Evolutionary conservation across 2,113 vertebrate species (phyloP).

Genomic region (Actenoides hombroni): DNA sequence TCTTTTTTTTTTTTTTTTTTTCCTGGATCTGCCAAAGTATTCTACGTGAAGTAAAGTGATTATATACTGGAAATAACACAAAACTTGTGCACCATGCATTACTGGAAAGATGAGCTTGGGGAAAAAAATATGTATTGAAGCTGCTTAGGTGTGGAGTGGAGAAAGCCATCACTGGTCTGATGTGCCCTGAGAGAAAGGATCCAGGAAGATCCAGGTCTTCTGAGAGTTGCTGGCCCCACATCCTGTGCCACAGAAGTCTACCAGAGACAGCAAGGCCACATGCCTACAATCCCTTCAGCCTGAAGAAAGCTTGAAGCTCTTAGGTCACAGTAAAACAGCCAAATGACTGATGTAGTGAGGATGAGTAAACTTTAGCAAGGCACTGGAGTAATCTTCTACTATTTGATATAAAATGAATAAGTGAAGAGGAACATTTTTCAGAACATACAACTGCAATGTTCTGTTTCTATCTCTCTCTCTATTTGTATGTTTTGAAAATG

Average conservation of each 20-base stretch:
- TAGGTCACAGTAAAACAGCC: neutral
- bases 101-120: neutral
- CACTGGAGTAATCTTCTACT: rapidly evolving
- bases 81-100: neutral
- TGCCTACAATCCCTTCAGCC: neutral
- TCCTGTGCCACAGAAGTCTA: neutral
- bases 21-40: neutral
- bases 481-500: neutral
- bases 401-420: neutral
- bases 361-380: neutral
- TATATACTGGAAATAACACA: neutral
- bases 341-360: neutral
- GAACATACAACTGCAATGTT: neutral
- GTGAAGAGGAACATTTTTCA: neutral
- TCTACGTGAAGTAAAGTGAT: neutral
- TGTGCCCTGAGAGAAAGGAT: neutral
- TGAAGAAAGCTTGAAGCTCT: neutral
- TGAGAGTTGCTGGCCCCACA: neutral
- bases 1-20: neutral
- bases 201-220: neutral
- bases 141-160: neutral
- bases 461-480: neutral
- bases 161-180: too few relatives aligned
- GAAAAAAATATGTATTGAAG: neutral
- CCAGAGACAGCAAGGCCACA: neutral